phyloP scores from a whole-genome alignment of 2,888 invertebrate species.

The Pteria penguin region DNA sequence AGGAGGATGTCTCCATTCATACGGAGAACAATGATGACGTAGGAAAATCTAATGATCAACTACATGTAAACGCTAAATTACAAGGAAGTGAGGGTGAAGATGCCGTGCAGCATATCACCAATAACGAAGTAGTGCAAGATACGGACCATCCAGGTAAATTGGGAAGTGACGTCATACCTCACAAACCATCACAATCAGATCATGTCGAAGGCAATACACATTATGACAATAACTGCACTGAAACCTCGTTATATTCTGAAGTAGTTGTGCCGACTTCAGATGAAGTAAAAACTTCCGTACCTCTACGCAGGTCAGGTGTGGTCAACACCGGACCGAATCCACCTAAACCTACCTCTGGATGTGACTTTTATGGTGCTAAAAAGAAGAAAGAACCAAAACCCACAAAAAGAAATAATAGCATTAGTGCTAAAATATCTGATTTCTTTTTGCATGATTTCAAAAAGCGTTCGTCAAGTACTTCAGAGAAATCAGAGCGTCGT shows the following conservation, averaged over 20 bases:
- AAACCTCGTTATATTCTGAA: background rate
- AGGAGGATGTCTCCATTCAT: background rate
- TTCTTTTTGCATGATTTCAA: slow-evolving; percentile 13
- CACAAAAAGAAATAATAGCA: slow-evolving; percentile 5
- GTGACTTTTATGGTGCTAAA: no score
- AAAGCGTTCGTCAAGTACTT: background rate
- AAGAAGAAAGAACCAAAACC: background rate
- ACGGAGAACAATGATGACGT: background rate
- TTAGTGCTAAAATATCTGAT: slow-evolving; percentile 16
- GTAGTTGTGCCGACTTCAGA: background rate
- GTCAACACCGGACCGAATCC: background rate
- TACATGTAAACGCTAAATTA: background rate
- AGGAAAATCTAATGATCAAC: background rate
- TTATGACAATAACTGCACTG: background rate
- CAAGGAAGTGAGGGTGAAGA: background rate
- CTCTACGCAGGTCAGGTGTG: no score
- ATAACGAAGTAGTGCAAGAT: background rate
- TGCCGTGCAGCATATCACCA: background rate
- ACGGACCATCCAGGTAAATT: background rate
- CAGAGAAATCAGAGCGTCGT: background rate
- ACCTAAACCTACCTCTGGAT: no score
- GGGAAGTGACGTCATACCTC: background rate
- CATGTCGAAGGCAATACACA: background rate
- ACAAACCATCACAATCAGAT: background rate
- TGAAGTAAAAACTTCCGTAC: background rate